Conservation (phyloP, 2,888 invertebrate genomes). For the Yponomeuta plumbellus region DNA sequence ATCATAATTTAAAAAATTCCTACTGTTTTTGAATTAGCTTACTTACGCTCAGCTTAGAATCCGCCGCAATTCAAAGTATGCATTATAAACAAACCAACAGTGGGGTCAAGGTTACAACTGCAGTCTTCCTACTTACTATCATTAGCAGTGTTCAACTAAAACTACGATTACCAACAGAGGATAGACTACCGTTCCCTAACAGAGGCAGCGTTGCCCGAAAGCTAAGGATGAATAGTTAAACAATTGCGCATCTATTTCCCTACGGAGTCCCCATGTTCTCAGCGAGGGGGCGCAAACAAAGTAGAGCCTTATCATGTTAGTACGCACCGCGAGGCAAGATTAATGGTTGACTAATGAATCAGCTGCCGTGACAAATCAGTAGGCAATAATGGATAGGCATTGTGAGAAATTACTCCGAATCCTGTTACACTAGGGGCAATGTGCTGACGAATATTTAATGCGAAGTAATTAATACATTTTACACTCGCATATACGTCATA, state of each 20-base stretch:
- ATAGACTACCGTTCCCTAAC: neutral
- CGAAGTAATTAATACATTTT: neutral
- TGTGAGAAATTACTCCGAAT: constrained; percentile 25
- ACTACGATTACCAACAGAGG: neutral
- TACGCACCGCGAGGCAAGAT: constrained; percentile 44
- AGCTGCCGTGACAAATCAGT: constrained; percentile 68
- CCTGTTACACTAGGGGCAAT: neutral
- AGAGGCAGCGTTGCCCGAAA: neutral
- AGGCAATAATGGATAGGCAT: constrained; percentile 59
- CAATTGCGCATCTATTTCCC: constrained; percentile 1
- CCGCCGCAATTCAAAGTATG: neutral
- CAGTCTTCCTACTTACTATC: neutral
- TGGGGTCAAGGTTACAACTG: neutral
- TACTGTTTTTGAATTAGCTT: too few species aligned
- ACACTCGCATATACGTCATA: neutral
- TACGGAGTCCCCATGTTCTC: neutral
- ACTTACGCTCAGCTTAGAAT: neutral
- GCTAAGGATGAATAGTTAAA: neutral
- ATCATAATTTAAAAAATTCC: too few species aligned
- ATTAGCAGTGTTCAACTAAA: neutral
- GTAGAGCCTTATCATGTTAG: constrained; percentile 15
- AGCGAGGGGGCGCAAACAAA: constrained; percentile 9
- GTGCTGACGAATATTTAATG: neutral
- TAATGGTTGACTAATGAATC: constrained; percentile 66
- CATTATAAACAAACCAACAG: neutral